Conservation (phyloP, 1,140 invertebrate species). For the Bombus superbus region DNA sequence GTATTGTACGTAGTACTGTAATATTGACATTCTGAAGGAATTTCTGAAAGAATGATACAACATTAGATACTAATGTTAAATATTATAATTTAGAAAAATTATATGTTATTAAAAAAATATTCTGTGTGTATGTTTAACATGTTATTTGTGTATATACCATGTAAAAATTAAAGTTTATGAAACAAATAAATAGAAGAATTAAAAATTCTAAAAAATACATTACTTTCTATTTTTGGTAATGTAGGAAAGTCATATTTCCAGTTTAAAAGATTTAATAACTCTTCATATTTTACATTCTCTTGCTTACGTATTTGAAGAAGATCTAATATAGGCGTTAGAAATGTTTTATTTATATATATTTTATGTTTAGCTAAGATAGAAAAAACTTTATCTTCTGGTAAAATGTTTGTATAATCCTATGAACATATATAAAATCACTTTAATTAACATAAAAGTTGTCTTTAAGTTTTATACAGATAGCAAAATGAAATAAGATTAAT, state of each 20-base stretch:
- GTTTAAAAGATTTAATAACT: slow-evolving; percentile 66
- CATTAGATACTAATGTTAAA: background rate
- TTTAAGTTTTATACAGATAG: background rate
- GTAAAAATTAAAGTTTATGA: background rate
- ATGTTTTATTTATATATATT: slow-evolving; percentile 43
- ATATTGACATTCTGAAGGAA: slow-evolving; percentile 22
- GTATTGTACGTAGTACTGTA: slow-evolving; percentile 25
- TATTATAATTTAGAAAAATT: background rate
- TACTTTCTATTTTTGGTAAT: slow-evolving; percentile 57
- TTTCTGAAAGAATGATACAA: slow-evolving; percentile 25
- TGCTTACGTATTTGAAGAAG: slow-evolving; percentile 49
- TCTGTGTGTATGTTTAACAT: background rate
- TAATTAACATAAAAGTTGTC: background rate
- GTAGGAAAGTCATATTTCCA: slow-evolving; percentile 61
- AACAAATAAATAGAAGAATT: background rate
- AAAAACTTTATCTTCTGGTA: slow-evolving; percentile 53
- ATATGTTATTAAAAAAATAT: background rate
- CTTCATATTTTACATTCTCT: slow-evolving; percentile 50
- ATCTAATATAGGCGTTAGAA: slow-evolving; percentile 56
- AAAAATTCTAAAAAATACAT: background rate
- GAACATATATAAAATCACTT: background rate
- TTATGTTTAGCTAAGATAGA: slow-evolving; percentile 39
- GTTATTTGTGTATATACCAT: background rate
- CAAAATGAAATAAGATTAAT: background rate
- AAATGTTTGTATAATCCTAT: slow-evolving; percentile 42